phyloP scores from a whole-genome alignment of 2,797 vertebrate species.

The Syndactyla subalaris region DNA sequence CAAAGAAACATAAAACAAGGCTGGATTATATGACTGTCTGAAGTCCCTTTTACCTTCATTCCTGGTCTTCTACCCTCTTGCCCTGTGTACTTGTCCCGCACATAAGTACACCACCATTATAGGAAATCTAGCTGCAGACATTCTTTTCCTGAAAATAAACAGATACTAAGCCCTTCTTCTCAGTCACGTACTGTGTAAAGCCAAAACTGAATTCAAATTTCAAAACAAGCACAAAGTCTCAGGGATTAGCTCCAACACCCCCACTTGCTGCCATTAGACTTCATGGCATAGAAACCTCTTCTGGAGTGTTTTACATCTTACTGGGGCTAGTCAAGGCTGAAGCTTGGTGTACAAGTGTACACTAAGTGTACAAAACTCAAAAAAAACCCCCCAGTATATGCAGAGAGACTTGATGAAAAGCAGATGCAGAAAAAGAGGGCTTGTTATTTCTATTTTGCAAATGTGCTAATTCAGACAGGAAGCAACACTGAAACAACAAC shows the following conservation, averaged over 20 bases:
- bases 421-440: neutral
- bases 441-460: neutral
- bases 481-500: neutral
- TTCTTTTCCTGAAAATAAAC: neutral
- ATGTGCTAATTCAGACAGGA: neutral
- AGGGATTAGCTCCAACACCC: neutral
- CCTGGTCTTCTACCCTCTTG: neutral
- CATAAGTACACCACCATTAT: rapidly evolving
- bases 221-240: neutral
- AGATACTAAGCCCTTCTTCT: neutral
- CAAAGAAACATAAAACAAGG: neutral
- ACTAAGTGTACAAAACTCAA: neutral
- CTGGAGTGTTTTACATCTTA: neutral
- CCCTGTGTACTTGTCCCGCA: neutral
- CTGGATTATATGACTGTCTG: neutral
- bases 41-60: neutral
- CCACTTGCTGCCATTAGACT: neutral
- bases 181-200: neutral
- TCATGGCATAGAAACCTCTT: neutral
- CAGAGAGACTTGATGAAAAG: neutral
- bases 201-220: neutral
- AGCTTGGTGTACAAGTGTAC: neutral
- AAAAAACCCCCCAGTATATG: no score
- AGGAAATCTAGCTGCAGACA: neutral
- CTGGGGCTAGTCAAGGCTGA: neutral